Base-by-base conservation (phyloP, 2,797 vertebrate species). In the Cheirogaleus major region DNA sequence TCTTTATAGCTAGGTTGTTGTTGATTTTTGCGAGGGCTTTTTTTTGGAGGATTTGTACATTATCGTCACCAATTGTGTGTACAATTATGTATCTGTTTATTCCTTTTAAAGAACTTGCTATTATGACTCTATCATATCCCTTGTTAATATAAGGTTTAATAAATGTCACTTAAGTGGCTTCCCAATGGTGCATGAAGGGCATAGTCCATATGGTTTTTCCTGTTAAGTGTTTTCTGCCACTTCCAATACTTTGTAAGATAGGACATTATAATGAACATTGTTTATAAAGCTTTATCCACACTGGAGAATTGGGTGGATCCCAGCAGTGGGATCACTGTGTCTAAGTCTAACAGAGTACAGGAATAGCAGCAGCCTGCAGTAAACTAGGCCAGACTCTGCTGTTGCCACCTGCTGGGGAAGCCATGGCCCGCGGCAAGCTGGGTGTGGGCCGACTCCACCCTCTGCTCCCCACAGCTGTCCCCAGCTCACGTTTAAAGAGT, bases 211-310 rank as follows among this genome's bases (percentile, higher is more conserved):
- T 32, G 32, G 48, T 27, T 81, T 87, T 87, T 61, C 41, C 57
- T 48, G 13, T 48, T 55, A 57, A 65, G 6, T 55, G 57, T 65
- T 93, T 65, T 65, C 82, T 38, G 69, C 32, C 75, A 18, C 38
- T 89, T 83, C 38, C 59, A 67, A 14, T 83, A 67, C 48, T 45
- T 67, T 81, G n/a, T 59, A 84, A 70, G 52, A 52, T 52, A 79
- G 78, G 70, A 78, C 85, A 41, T 79, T 70, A 3, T 70, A 79
- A 70, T 70, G 12, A 67, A 61, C 11, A n/a, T 50, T 69, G 32
- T 69, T 85, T 70, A 78, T 78, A n/a, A 85, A 79, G 22, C 11
- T 18, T 61, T 52, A 32, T 35, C 43, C 2, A 32, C 61, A 78
- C 20, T 17, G 48, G 70, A 61, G 79, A 78, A 59, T 59, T 59